These are phyloP conservation scores for Malacosoma neustria DNA, from an alignment of 2,888 invertebrate genomes.

Conservation along the genomic window DNA sequence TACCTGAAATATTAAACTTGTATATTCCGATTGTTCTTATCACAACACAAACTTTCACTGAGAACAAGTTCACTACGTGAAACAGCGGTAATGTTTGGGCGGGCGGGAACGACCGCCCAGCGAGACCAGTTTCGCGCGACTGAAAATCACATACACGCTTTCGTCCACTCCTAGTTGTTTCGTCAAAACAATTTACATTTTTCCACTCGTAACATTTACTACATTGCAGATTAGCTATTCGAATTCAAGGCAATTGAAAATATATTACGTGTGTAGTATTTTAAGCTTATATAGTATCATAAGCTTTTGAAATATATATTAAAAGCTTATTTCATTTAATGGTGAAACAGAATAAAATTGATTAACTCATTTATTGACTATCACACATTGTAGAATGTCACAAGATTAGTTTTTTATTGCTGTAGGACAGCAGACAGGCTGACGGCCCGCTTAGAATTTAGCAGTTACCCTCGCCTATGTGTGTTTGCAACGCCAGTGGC, in stretches of 20 bases:
- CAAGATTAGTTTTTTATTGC: too few species aligned
- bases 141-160: slow-evolving; percentile 13
- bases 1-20: slow-evolving; percentile 27
- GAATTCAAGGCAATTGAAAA: slow-evolving; percentile 1
- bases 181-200: background rate
- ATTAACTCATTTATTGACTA: too few species aligned
- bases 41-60: slow-evolving; percentile 12
- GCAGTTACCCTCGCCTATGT: too few species aligned
- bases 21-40: slow-evolving; percentile 13
- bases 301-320: too few species aligned
- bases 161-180: background rate
- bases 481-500: too few species aligned
- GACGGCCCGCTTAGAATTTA: too few species aligned
- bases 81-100: slow-evolving; percentile 22
- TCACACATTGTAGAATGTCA: too few species aligned
- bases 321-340: too few species aligned
- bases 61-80: slow-evolving; percentile 15
- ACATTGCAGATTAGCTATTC: slow-evolving; percentile 1
- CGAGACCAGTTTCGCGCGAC: slow-evolving; percentile 25
- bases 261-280: too few species aligned
- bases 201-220: background rate
- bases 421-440: too few species aligned
- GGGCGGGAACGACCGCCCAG: slow-evolving; percentile 44
- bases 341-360: too few species aligned
- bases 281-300: too few species aligned